These are phyloP conservation scores for Dryobotodes eremita DNA, from an alignment of 2,888 invertebrate species.

Conservation along the genomic window DNA sequence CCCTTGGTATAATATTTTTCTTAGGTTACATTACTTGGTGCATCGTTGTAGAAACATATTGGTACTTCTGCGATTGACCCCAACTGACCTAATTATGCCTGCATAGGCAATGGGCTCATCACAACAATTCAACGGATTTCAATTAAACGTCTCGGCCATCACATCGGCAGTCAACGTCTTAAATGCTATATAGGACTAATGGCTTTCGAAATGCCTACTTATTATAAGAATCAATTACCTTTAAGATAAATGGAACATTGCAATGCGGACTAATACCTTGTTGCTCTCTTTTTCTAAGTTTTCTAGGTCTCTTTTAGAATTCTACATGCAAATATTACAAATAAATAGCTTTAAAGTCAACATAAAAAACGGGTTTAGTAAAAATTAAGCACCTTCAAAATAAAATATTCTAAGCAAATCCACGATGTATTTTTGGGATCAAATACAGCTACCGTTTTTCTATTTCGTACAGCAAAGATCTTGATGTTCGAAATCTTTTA, in stretches of 20 bases:
- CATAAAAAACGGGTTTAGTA: not conserved
- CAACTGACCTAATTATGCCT: conserved; percentile 43
- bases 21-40: not conserved
- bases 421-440: conserved; percentile 8
- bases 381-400: not conserved
- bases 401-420: conserved; percentile 20
- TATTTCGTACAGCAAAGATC: conserved; percentile 34
- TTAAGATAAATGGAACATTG: not conserved
- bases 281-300: no score
- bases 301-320: no score
- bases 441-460: conserved; percentile 41
- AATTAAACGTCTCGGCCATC: conserved; percentile 47
- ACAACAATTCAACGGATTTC: conserved; percentile 56
- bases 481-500: conserved; percentile 62
- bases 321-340: not conserved
- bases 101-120: conserved; percentile 22
- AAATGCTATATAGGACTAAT: conserved; percentile 17
- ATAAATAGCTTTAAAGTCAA: not conserved
- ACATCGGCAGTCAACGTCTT: conserved; percentile 15
- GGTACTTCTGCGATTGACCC: not conserved
- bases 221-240: not conserved
- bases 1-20: no score
- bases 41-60: not conserved
- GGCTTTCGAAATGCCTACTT: conserved; percentile 26
- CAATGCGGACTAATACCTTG: accelerated